A percentile compares a stretch with the other conserved stretches of the same genome.
These are phyloP conservation scores for Megalopta genalis DNA, from an alignment of 1,140 invertebrate genomes.

Conservation along the genomic window DNA sequence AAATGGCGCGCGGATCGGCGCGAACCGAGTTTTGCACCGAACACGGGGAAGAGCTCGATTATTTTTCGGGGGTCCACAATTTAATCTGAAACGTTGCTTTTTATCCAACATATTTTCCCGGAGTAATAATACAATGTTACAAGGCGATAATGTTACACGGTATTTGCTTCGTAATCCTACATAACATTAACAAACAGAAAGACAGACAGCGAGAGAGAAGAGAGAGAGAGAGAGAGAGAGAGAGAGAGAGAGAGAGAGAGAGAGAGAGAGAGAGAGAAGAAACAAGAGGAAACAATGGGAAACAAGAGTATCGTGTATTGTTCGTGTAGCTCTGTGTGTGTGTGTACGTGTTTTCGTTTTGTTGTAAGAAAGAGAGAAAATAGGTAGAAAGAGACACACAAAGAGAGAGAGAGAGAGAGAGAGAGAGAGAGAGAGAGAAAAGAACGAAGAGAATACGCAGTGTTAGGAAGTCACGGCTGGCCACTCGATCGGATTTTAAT, in stretches of 20 bases:
- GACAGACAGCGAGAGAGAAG: not conserved
- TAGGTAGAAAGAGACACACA: slow-evolving; percentile 4
- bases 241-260: not conserved
- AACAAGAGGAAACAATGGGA: too few species aligned
- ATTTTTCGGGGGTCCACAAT: not conserved
- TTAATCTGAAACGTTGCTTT: not conserved
- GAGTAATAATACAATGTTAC: not conserved
- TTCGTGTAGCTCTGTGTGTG: too few species aligned
- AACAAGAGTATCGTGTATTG: too few species aligned
- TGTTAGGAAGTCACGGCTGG: slow-evolving; percentile 64
- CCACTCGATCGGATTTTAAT: slow-evolving; percentile 56
- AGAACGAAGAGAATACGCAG: slow-evolving; percentile 47
- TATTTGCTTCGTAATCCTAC: slow-evolving; percentile 7
- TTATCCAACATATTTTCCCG: slow-evolving; percentile 61
- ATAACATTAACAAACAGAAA: slow-evolving; percentile 14
- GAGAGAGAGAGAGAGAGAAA: slow-evolving; percentile 14
- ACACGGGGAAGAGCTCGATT: too few species aligned
- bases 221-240: not conserved
- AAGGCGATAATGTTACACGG: slow-evolving; percentile 2
- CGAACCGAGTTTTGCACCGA: too few species aligned
- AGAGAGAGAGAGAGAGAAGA: not conserved
- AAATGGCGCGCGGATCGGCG: too few species aligned
- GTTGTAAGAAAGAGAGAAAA: not conserved
- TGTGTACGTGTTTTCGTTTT: too few species aligned
- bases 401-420: slow-evolving; percentile 7